Base-by-base conservation (phyloP, 1,140 invertebrate species). In the Brachionus plicatilis region DNA sequence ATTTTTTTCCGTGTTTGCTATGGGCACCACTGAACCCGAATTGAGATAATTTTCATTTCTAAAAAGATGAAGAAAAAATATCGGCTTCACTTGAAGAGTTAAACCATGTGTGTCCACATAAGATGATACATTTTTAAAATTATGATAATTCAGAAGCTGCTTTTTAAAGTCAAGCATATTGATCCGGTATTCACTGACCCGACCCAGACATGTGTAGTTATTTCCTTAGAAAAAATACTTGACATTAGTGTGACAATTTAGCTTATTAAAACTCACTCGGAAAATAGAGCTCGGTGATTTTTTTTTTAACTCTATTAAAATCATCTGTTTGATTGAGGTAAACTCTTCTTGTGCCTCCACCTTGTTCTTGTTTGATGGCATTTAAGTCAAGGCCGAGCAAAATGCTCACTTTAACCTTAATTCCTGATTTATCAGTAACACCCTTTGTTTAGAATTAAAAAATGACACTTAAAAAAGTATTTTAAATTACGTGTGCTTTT, bases 161-260 rank as follows among this genome's bases (percentile, higher is more conserved):
- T 82, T 82, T 82, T 82, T 82, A 65, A 82, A 82, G 33, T 82
- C 79, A 12, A 82, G 20, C 3, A 82, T 27, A 43, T 60, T 82
- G 6, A 82, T 65, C 9, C 27, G 33, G 43, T 65, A 82, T 20
- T 82, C 79, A 9, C 60, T 65, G 1, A 27, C 8, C 33, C 65
- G 11, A 20, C 79, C 79, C 20, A 82, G n/a, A 11, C 79, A 82
- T 20, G 79, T 82, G 41, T 82, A 82, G 3, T 14, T 11, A 27
- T 80, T 50, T 43, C 47, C 76, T 80, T 7, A 37, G 33, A 14
- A 29, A 65, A 8, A 80, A 37, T 20, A 24, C 37, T 29, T 37
- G 3, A 43, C 27, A 43, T 80, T 56, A 37, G 6, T 37, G 6
- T 5, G 33, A 37, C 33, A 37, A 37, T 37, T 37, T 37, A 37